These are phyloP conservation scores for Buphagus erythrorhynchus DNA, from an alignment of 2,797 vertebrate species.

Conservation along the genomic window DNA sequence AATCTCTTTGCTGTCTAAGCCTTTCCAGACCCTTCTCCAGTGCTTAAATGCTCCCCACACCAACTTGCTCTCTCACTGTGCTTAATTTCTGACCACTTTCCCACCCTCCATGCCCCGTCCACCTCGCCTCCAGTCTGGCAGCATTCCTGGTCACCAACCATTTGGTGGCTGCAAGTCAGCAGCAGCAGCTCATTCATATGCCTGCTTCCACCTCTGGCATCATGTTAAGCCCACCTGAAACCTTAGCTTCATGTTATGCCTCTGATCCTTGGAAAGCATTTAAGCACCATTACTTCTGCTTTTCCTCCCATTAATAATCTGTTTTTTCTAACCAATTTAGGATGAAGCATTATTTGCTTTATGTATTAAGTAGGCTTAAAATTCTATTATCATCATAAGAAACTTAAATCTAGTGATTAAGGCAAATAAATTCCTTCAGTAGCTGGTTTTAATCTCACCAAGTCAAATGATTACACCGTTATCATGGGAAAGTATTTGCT, in stretches of 20 bases:
- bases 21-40: not conserved
- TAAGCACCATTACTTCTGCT: not conserved
- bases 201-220: not conserved
- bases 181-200: not conserved
- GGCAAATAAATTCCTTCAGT: not conserved
- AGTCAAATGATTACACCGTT: not conserved
- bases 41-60: not conserved
- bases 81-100: not conserved
- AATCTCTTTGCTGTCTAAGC: not conserved
- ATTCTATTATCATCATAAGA: not conserved
- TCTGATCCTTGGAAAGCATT: not conserved
- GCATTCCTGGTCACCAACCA: not conserved
- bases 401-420: not conserved
- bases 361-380: not conserved
- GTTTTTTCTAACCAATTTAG: not conserved
- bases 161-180: not conserved
- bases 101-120: rapidly evolving
- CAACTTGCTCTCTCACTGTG: not conserved
- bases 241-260: not conserved
- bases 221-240: not conserved
- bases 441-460: not conserved
- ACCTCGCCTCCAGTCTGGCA: not conserved
- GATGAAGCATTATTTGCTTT: not conserved
- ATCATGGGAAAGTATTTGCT: not conserved
- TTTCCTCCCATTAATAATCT: not conserved